A percentile compares a stretch with the other conserved stretches of the same genome.
These are phyloP conservation scores for Drosophila willistoni DNA, from an alignment of 1,140 invertebrate genomes.

Conservation along the genomic window DNA sequence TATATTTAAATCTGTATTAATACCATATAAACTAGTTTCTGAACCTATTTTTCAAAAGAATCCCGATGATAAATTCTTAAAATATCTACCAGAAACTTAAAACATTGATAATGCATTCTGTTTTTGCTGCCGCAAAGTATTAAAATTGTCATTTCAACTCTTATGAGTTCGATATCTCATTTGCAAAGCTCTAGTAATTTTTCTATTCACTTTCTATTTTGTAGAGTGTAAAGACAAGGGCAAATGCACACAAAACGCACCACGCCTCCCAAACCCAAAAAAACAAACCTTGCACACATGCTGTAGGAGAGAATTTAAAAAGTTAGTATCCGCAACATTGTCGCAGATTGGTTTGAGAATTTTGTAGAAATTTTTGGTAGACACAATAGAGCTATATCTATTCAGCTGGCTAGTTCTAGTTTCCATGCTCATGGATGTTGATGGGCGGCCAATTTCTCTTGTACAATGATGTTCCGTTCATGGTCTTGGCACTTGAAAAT, in stretches of 20 bases:
- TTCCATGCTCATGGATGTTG: neutral
- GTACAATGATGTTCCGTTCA: constrained; percentile 26
- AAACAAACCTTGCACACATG: neutral
- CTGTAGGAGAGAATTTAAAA: constrained; percentile 44
- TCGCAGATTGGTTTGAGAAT: constrained; percentile 36
- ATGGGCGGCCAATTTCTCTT: constrained; percentile 28
- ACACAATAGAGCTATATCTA: constrained; percentile 8
- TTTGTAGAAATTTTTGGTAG: constrained; percentile 30
- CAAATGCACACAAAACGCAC: constrained; percentile 9
- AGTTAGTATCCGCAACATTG: constrained; percentile 60
- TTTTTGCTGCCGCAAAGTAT: too few relatives aligned
- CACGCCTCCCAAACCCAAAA: constrained; percentile 1
- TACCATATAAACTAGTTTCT: too few relatives aligned
- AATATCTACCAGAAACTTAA: too few relatives aligned
- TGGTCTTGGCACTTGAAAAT: constrained; percentile 43
- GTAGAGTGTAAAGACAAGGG: neutral
- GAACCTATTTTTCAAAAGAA: too few relatives aligned
- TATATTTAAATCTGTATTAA: too few relatives aligned
- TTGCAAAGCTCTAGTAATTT: too few relatives aligned
- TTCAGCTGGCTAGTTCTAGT: constrained; percentile 4
- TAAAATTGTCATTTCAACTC: too few relatives aligned
- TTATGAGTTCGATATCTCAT: too few relatives aligned
- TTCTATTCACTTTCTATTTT: neutral
- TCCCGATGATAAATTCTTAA: too few relatives aligned
- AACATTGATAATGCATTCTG: too few relatives aligned